Percentiles rank a stretch among this genome's conserved stretches.
phyloP scores from a whole-genome alignment of 92 coral and sea anemone genomes.

The Blastomussa wellsi region DNA sequence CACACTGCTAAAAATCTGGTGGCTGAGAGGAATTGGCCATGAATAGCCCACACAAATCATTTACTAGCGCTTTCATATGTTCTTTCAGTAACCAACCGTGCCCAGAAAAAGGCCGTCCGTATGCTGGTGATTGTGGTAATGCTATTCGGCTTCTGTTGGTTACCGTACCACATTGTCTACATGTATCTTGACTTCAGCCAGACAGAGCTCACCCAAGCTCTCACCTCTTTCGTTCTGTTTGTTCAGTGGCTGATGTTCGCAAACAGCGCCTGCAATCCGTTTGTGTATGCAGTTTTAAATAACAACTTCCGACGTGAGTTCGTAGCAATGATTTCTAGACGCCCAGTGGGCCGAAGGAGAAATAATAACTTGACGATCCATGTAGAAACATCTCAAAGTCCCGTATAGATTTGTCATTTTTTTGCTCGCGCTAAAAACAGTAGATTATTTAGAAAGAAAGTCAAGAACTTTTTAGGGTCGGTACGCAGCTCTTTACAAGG shows the following conservation, averaged over 20 bases:
- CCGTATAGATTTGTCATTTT: not conserved
- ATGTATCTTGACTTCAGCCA: slow-evolving; percentile 48
- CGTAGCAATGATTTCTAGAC: slow-evolving; percentile 23
- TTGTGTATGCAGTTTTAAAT: slow-evolving; percentile 60
- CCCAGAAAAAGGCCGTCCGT: slow-evolving; percentile 41
- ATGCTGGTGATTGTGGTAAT: slow-evolving; percentile 58
- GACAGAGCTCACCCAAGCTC: slow-evolving; percentile 27
- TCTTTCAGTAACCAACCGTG: slow-evolving; percentile 17
- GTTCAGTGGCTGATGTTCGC: slow-evolving; percentile 70
- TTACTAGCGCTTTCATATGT: not conserved
- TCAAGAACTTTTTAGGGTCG: not conserved
- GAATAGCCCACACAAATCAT: not conserved
- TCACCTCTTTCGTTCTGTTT: slow-evolving; percentile 50
- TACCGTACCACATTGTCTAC: slow-evolving; percentile 65
- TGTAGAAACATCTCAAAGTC: not conserved
- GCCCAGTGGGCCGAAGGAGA: not conserved
- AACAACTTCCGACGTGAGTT: slow-evolving; percentile 61
- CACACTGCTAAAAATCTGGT: not conserved
- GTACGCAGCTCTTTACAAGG: no score
- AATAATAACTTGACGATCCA: not conserved
- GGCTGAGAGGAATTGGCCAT: not conserved
- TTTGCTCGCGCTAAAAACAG: not conserved
- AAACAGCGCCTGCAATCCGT: slow-evolving; percentile 65
- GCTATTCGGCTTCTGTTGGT: slow-evolving; percentile 67
- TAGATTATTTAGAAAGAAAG: no score